Conservation (phyloP, 2,113 vertebrate species). For the Rissa tridactyla region DNA sequence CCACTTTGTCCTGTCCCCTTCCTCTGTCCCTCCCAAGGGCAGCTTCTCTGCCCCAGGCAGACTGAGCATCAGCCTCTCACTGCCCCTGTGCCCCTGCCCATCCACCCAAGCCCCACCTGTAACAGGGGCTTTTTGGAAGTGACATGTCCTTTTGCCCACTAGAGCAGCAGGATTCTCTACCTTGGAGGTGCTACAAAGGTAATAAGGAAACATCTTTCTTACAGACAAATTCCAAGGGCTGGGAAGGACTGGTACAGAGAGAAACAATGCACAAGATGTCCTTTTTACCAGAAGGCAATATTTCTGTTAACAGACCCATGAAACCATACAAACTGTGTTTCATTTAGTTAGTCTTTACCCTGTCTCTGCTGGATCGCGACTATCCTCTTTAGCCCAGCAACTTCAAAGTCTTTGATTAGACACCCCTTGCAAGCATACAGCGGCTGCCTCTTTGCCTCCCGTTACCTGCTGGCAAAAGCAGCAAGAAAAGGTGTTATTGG, state of each 20-base stretch:
- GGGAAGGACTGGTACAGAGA: slow-evolving; percentile 27
- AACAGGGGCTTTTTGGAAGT: background rate
- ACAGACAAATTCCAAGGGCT: background rate
- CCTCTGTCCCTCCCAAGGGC: background rate
- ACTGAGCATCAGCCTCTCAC: background rate
- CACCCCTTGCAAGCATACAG: background rate
- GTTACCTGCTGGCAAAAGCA: slow-evolving; percentile 30
- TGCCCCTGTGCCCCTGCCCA: background rate
- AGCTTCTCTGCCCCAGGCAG: background rate
- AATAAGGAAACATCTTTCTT: slow-evolving; percentile 1
- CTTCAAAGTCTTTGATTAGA: slow-evolving; percentile 54
- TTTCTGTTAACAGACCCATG: slow-evolving; percentile 30
- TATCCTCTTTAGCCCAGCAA: slow-evolving; percentile 55
- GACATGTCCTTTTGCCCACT: background rate
- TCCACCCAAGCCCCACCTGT: background rate
- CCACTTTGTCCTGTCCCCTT: background rate
- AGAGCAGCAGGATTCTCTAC: background rate
- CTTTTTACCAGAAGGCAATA: background rate
- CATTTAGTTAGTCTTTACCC: slow-evolving; percentile 32
- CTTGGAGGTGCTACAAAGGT: background rate
- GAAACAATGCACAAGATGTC: slow-evolving; percentile 7
- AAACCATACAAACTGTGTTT: slow-evolving; percentile 41
- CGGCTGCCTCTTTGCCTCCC: background rate
- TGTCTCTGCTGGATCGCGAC: slow-evolving; percentile 8
- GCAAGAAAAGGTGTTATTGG: background rate